Evolutionary conservation across 1,140 invertebrate species (phyloP).

Genomic region (Palaemon carinicauda): DNA sequence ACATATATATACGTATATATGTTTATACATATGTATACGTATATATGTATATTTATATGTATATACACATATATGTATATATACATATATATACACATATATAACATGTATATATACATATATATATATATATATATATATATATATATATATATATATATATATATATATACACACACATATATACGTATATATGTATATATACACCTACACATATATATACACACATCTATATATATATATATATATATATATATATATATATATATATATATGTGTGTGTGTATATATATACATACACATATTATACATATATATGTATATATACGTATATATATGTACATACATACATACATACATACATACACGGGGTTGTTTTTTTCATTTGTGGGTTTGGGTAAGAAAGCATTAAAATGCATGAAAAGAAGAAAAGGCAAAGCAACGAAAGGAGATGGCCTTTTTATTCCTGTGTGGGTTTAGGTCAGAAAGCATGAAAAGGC

Average conservation of each 20-base stretch:
- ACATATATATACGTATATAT: neutral
- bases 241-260: neutral
- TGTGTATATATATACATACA: neutral
- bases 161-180: neutral
- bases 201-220: neutral
- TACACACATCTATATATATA: neutral
- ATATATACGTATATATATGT: neutral
- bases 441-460: too few relatives aligned
- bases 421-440: too few relatives aligned
- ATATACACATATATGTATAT: neutral
- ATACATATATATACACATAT: neutral
- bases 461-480: too few relatives aligned
- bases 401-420: too few relatives aligned
- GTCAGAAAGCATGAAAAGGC: too few relatives aligned
- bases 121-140: neutral
- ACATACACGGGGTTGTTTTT: too few relatives aligned
- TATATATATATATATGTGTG: neutral
- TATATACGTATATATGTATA: neutral
- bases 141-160: conserved; percentile 9
- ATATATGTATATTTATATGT: neutral
- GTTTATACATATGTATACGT: neutral
- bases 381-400: too few relatives aligned
- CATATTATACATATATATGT: neutral
- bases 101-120: neutral
- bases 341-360: neutral